These are phyloP conservation scores for Muschampia staudingeri DNA, from an alignment of 2,888 invertebrate genomes.

Conservation along the genomic window DNA sequence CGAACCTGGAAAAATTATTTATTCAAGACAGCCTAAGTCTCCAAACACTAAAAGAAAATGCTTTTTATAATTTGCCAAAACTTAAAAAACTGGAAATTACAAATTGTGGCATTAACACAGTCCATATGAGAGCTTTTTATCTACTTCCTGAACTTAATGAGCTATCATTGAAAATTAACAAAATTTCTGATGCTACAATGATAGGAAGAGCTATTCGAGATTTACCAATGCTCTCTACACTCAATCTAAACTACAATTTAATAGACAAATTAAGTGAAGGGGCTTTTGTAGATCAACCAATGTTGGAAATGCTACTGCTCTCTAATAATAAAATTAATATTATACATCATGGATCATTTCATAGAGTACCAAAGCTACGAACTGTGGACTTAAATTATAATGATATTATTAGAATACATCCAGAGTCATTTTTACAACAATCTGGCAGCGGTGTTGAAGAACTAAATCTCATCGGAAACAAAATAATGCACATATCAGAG, in stretches of 20 bases:
- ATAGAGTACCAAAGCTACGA: slow-evolving; percentile 94
- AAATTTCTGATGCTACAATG: slow-evolving; percentile 95
- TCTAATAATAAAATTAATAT: slow-evolving; percentile 94
- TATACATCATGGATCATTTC: slow-evolving; percentile 95
- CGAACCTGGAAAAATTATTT: slow-evolving; percentile 94
- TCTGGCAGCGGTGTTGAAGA: slow-evolving; percentile 95
- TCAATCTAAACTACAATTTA: slow-evolving; percentile 94
- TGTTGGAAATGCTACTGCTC: slow-evolving; percentile 93
- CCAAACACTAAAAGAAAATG: slow-evolving; percentile 93
- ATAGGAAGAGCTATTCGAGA: slow-evolving; percentile 95
- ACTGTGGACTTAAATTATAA: slow-evolving; percentile 95
- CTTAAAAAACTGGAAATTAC: slow-evolving; percentile 94
- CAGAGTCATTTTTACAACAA: slow-evolving; percentile 95
- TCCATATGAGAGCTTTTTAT: slow-evolving; percentile 95
- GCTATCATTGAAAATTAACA: slow-evolving; percentile 93
- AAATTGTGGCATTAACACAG: slow-evolving; percentile 94
- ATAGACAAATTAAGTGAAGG: slow-evolving; percentile 94
- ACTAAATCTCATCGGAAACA: slow-evolving; percentile 94
- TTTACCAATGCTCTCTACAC: slow-evolving; percentile 93
- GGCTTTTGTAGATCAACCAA: slow-evolving; percentile 95
- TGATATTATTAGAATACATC: slow-evolving; percentile 94
- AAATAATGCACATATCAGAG: slow-evolving; percentile 94
- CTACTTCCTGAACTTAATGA: slow-evolving; percentile 93
- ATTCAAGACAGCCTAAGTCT: slow-evolving; percentile 93
- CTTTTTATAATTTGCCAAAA: slow-evolving; percentile 93